Percentiles rank a stretch among this genome's conserved stretches.
phyloP scores from a whole-genome alignment of 2,888 invertebrate genomes.

The Drosophila mulleri region DNA sequence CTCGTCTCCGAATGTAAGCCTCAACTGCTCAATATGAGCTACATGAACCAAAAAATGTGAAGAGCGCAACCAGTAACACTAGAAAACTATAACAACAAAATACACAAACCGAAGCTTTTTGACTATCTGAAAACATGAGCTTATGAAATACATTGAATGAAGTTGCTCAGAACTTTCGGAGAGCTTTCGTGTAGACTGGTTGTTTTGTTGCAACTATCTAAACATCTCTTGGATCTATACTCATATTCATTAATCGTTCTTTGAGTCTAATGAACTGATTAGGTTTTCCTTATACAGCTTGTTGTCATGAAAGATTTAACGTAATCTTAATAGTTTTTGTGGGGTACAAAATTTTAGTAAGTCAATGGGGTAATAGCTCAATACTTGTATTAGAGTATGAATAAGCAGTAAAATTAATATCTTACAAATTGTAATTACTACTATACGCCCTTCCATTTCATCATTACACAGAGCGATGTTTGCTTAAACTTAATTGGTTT shows the following conservation, averaged over 20 bases:
- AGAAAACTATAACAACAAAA: not conserved
- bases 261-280: not conserved
- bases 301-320: no score
- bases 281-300: not conserved
- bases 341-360: no score
- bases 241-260: not conserved
- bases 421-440: no score
- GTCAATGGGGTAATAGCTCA: not conserved
- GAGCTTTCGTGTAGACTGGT: conserved; percentile 9
- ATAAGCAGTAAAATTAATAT: no score
- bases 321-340: not conserved
- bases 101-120: conserved; percentile 9
- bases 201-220: not conserved
- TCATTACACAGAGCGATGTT: no score
- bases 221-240: not conserved
- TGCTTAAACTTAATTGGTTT: no score
- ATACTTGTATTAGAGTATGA: no score
- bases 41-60: not conserved
- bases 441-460: no score
- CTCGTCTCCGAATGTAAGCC: not conserved
- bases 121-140: not conserved
- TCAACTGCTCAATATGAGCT: not conserved
- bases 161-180: not conserved
- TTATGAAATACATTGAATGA: not conserved
- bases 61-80: not conserved